Evolutionary conservation across 2,888 invertebrate genomes (phyloP), one percentile per base, ranked within the genome.

Genomic region (Morinoia aosen): DNA sequence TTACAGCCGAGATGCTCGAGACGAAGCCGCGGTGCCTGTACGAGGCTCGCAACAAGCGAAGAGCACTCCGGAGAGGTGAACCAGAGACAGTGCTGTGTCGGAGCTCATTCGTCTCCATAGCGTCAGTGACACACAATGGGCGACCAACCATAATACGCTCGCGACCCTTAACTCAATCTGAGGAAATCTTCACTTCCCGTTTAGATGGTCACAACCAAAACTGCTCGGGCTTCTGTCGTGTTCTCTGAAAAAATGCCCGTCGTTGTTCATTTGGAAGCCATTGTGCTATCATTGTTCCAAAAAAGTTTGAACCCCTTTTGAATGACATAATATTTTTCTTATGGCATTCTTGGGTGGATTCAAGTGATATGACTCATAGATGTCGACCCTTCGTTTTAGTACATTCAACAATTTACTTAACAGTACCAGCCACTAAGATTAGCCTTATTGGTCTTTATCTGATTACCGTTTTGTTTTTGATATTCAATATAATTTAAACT

Each of bases 161-260:
- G 76, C 19, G 76, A 76, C 76, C 76, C 76, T 76, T 76, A 76
- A 76, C 76, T 76, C 76, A 76, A 76, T 76, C 76, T 76, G 76
- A 76, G 76, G 76, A 76, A 76, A 76, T 76, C 76, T 76, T 76
- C 76, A 76, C 76, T 76, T 76, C 76, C 76, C 76, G 76, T 33
- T 76, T 76, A 76, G 76, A 76, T 76, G 76, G 76, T 76, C 76
- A 25, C 76, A 76, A 25, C 76, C 76, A 76, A 76, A 76, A 76
- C 76, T 76, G 33, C 76, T 76, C 33, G 10, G 76, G 8, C 33
- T 76, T 76, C 76, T 76, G 76, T 33, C 33, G 76, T 33, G 8
- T 76, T 76, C 76, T 76, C 33, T 14, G 76, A 76, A 76, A 76
- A 33, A 8, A 10, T 33, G 25, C 76, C 33, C 76, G 76, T 76